Conservation (phyloP, 2,113 vertebrate species). For the Triplophysa rosa region DNA sequence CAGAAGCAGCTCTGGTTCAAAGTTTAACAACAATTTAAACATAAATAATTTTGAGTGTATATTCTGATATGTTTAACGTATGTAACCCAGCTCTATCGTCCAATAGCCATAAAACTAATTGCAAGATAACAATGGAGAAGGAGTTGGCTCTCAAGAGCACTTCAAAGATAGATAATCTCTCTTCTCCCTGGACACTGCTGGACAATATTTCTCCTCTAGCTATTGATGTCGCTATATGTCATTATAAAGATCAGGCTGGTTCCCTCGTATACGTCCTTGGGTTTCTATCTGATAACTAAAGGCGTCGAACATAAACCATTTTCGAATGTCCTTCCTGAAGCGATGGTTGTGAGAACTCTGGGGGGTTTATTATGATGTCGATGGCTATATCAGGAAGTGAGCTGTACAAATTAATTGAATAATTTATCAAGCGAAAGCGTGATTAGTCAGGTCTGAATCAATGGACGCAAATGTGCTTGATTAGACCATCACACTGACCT, state of each 20-base stretch:
- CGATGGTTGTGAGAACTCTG: conserved; percentile 6
- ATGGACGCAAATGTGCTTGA: conserved; percentile 38
- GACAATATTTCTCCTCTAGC: background rate
- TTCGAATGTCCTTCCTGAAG: conserved; percentile 10
- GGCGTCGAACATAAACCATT: conserved; percentile 38
- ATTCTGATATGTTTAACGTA: background rate
- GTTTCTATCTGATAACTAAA: conserved; percentile 24
- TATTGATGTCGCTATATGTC: conserved; percentile 23
- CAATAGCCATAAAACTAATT: background rate
- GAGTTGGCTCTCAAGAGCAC: too few species aligned
- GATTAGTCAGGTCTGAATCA: conserved; percentile 40
- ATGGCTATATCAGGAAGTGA: conserved; percentile 24
- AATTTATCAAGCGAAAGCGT: conserved; percentile 47
- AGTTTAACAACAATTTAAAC: too few species aligned
- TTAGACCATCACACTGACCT: conserved; percentile 24
- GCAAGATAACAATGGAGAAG: too few species aligned
- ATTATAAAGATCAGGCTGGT: conserved; percentile 34
- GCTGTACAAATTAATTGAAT: conserved; percentile 41
- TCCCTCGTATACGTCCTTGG: background rate
- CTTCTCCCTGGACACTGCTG: background rate
- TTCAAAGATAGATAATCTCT: conserved; percentile 1
- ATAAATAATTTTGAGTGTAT: too few species aligned
- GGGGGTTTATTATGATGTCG: conserved; percentile 33
- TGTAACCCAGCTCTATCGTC: background rate
- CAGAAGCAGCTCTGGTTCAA: too few species aligned